Base-by-base conservation (phyloP, 2,888 invertebrate genomes). In the Smittia sp. region DNA sequence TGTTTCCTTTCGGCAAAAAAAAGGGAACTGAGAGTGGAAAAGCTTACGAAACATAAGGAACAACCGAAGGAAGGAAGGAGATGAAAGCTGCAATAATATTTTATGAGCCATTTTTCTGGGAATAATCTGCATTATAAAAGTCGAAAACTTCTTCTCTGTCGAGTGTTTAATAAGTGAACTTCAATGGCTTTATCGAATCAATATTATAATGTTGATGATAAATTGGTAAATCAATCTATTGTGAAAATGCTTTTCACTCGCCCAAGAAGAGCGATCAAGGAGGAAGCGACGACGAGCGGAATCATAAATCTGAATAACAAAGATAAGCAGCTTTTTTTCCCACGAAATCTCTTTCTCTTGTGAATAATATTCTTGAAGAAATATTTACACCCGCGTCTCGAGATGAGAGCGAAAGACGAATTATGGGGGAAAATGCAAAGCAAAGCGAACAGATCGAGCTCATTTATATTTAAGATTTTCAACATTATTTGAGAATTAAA, bases 281-380 rank as follows among this genome's bases (percentile, higher is more conserved):
- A 20, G 62, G 52, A 13, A 62, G 62, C 62, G 62, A 62, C 18
- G 22, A 15, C 11, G 63, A 63, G 24, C 25, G 52, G 52, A 69
- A 41, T 69, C 69, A 69, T 69, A 69, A 69, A 69, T 69, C 69
- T 69, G 69, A 69, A 69, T 69, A 69, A 69, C 69, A 69, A 54
- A 32, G 69, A 69, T 69, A 69, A 69, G 52, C 54, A 24, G 20
- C 69, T 69, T 69, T 32, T 32, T 32, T 68, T 68, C 68, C 46
- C 68, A 68, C 68, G 68, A 68, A 66, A 66, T 38, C 27, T 32
- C 32, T 46, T 22, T 68, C 68, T 68, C 46, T 68, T 32, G 32
- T 68, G 68, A 68, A 68, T 68, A 68, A 68, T 52, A 52, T 41
- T 69, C 69, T 41, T 54, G 54, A 54, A 54, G 52, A 69, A 69